Base-by-base conservation (phyloP, 2,797 vertebrate genomes). In the Megalops cyprinoides region DNA sequence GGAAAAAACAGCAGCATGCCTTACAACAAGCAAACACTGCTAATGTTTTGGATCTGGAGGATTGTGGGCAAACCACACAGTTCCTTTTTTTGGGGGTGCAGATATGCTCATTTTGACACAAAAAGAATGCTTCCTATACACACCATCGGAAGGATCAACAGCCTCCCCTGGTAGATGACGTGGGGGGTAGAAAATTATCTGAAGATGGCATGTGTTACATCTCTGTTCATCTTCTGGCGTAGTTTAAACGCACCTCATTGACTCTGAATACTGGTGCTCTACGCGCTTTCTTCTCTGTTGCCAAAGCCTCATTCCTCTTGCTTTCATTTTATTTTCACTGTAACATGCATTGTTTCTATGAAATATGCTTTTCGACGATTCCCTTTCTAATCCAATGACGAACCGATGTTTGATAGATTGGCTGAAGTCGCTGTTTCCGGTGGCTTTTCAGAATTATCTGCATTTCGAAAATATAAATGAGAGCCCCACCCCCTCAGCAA, bases 401-500 rank as follows among this genome's bases (percentile, higher is more conserved):
- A 53, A 53, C 14, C 12, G 42, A 42, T 23, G 9, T 23, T 1
- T 28, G 7, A 69, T 37, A 9, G 37, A 39, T n/a, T 8, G 65
- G 42, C 37, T 37, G 14, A 34, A 48, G 34, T 10, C 4, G 65
- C 9, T 20, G 65, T 42, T 9, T 18, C 34, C 34, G 42, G 65
- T 15, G 20, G 65, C 65, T 20, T 20, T 18, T 42, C 65, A 5
- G 65, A 1, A 44, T 4, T 69, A 0, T 9, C 31, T 15, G 18
- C 39, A 23, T 42, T 69, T 28, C 15, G 1, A 42, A 18, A 69
- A 42, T 23, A 39, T 39, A 34, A 65, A 65, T 65, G 5, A 42
- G 65, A 65, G 60, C 82, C 82, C 67, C 85, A 84, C 85, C 79
- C n/a, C 79, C 84, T 84, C 79, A 80, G 76, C 71, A 85, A 80